Base-by-base conservation (phyloP, 2,113 vertebrate species). In the Cyrtonyx montezumae region DNA sequence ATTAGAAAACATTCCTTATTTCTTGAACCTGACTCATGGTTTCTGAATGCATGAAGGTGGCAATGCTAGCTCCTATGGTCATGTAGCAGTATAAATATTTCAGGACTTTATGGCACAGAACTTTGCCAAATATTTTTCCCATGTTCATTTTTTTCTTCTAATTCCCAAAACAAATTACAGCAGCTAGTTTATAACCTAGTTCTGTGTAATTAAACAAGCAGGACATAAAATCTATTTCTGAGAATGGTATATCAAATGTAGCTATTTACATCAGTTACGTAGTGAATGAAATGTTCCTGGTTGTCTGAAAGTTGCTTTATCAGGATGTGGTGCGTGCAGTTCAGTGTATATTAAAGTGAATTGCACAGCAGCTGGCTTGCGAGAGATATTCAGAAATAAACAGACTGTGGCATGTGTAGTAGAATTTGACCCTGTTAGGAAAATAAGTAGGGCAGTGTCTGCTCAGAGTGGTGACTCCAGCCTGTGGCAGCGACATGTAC, bases 21-120 rank as follows among this genome's bases (percentile, higher is more conserved):
- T 92, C 87, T 83, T 59, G 84, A 65, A 55, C 78, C 63, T 96
- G 91, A 95, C 87, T 96, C 91, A 89, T 51, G 42, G n/a, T 51
- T 92, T 93, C 89, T 95, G 89, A 91, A 95, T 94, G 95, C 11
- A 4, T 74, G 94, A 93, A 81, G 92, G 91, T 95, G 87, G 87
- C 87, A 93, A 40, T 0, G 0, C 79, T 84, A 62, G 71, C 63
- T 82, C 43, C 79, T 80, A 11, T 84, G 89, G 89, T 95, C 68
- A 85, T 89, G 91, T 56, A 96, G 79, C 89, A n/a, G 83, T 85
- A 67, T 89, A 96, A 94, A 70, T 94, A 87, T 94, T 95, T 87
- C 55, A 36, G 79, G 87, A 82, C 81, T 89, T 93, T 8, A 40
- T 73, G 82, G 43, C 73, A 85, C 71, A 87, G 63, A 67, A 13